Evolutionary conservation across 2,888 invertebrate species (phyloP).

Genomic region (Pristionchus fissidentatus): DNA sequence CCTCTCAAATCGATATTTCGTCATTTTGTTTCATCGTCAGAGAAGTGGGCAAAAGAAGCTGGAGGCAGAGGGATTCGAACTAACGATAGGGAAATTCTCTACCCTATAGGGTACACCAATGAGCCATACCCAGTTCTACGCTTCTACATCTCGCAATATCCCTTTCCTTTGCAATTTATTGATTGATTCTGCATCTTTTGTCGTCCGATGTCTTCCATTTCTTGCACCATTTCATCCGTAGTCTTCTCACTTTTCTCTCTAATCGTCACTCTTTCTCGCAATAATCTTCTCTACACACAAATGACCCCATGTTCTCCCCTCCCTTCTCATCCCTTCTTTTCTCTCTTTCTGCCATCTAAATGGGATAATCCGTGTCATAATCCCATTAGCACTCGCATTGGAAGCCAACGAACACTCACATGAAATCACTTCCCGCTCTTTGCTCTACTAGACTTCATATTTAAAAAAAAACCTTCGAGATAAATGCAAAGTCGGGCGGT

Average conservation of each 20-base stretch:
- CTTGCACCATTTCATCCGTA: not conserved
- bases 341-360: not conserved
- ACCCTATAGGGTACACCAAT: too few relatives aligned
- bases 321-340: not conserved
- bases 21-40: not conserved
- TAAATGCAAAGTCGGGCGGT: too few relatives aligned
- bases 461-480: too few relatives aligned
- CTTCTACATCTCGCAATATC: not conserved
- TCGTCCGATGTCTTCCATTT: not conserved
- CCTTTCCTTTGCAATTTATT: not conserved
- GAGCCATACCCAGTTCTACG: too few relatives aligned
- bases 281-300: conserved; percentile 14
- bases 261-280: not conserved
- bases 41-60: too few relatives aligned
- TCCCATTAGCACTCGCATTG: not conserved
- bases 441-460: too few relatives aligned
- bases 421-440: too few relatives aligned
- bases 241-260: not conserved
- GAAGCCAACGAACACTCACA: not conserved
- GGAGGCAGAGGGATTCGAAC: too few relatives aligned
- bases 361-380: not conserved
- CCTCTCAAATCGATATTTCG: not conserved
- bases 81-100: too few relatives aligned
- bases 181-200: not conserved
- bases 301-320: conserved; percentile 14